These are phyloP conservation scores for Andrena marginata DNA, from an alignment of 2,888 invertebrate genomes.

Conservation along the genomic window DNA sequence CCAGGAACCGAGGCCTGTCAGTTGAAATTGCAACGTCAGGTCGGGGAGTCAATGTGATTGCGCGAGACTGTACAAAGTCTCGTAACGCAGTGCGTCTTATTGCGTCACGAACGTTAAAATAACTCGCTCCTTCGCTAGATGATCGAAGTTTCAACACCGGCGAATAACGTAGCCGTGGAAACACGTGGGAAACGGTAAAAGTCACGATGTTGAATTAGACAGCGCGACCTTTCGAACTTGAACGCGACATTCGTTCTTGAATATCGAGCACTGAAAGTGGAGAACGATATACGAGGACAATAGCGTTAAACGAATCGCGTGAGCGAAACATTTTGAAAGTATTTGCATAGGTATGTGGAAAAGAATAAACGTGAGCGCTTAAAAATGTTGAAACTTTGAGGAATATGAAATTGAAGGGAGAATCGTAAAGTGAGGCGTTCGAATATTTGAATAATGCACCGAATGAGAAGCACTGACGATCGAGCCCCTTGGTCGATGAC, in stretches of 20 bases:
- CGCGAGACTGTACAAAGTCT: conserved; percentile 46
- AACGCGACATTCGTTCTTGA: neutral
- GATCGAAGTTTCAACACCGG: conserved; percentile 29
- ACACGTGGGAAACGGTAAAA: neutral
- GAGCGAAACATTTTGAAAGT: neutral
- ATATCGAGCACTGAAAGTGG: neutral
- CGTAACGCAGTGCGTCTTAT: conserved; percentile 21
- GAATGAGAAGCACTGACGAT: conserved; percentile 63
- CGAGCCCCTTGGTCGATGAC: conserved; percentile 69
- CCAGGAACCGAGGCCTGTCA: neutral
- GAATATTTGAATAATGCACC: neutral
- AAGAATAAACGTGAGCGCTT: neutral
- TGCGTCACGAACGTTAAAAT: conserved; percentile 48
- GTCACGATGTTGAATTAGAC: too few species aligned
- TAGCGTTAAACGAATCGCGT: neutral
- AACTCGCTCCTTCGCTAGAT: conserved; percentile 2
- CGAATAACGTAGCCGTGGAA: conserved; percentile 1
- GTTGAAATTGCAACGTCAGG: conserved; percentile 25
- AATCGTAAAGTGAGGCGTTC: too few species aligned
- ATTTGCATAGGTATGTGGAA: neutral
- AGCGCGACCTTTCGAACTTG: conserved; percentile 16
- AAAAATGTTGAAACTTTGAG: neutral
- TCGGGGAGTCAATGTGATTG: conserved; percentile 11
- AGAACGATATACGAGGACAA: neutral
- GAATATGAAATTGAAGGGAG: neutral